These are phyloP conservation scores for Crocodylus rhombifer DNA, from an alignment of 2,797 vertebrate species.

Conservation along the genomic window DNA sequence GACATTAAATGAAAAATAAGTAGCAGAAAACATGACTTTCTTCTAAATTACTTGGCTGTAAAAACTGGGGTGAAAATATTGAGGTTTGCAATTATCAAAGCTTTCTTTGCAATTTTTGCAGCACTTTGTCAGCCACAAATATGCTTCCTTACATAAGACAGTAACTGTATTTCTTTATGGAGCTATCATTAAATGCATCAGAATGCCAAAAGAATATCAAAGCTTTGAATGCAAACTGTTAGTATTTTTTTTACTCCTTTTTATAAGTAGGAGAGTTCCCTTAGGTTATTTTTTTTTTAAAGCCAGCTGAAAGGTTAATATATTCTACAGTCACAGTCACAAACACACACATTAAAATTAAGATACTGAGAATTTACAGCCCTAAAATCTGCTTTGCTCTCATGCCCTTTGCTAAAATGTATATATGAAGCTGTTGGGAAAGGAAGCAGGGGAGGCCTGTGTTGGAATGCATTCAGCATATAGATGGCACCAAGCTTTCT, in stretches of 20 bases:
- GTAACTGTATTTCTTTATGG: conserved; percentile 67
- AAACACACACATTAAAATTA: background rate
- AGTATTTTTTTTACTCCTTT: conserved; percentile 48
- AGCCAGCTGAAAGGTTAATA: conserved; percentile 60
- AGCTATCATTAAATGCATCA: conserved; percentile 62
- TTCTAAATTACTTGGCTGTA: conserved; percentile 73
- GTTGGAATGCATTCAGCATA: background rate
- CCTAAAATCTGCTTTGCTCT: conserved; percentile 1
- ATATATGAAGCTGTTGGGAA: background rate
- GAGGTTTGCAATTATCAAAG: conserved; percentile 71
- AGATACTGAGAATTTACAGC: conserved; percentile 38
- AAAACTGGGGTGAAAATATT: conserved; percentile 67
- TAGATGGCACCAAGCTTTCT: background rate
- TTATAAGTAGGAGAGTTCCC: conserved; percentile 38
- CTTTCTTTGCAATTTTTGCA: conserved; percentile 53
- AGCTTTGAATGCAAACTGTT: conserved; percentile 62
- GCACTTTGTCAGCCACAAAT: conserved; percentile 77
- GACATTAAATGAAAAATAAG: conserved; percentile 58
- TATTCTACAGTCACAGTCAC: background rate
- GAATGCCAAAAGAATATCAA: conserved; percentile 75
- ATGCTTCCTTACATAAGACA: conserved; percentile 71
- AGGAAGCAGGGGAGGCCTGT: background rate
- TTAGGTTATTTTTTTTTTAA: conserved; percentile 58
- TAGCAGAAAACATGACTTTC: conserved; percentile 68
- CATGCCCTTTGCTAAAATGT: background rate